Evolutionary conservation across 2,113 vertebrate species (phyloP), one percentile per base, ranked within the genome.

Genomic region (Pseudorhombus dupliciocellatus): DNA sequence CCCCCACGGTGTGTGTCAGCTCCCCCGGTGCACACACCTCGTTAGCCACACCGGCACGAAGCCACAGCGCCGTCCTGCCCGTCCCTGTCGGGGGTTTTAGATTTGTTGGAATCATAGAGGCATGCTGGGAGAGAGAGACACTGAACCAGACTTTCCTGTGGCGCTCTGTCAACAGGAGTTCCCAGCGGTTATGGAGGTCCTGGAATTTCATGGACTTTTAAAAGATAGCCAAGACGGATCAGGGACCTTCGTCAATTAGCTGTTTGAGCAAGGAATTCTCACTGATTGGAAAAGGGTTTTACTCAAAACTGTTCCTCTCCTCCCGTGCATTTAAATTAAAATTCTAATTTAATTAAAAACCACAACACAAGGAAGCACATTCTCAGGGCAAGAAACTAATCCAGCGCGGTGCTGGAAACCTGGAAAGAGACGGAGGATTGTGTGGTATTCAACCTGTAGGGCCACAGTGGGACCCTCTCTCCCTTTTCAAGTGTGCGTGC

Each of bases 21-120:
- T 79, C 76, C 74, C 70, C 37, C 24, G 21, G 42, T 61, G 66
- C 75, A 72, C 73, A 73, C 60, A 87, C 60, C 86, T 92, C 75
- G 84, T 92, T 93, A 92, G 84, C 83, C 65, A 60, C 70, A 69
- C 57, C 65, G 52, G 54, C 83, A 84, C 56, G 42, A 55, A 79
- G 71, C 77, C 60, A 73, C 74, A 22, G 66, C 50, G 20, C 40
- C 26, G 5, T 71, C 79, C 73, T 84, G 66, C 28, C 16, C 72
- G 69, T 82, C 55, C 56, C 87, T 80, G 79, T 75, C 21, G 37
- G 70, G 59, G 81, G 59, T 67, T 67, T 79, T 54, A 46, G 70
- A 55, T 59, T 74, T 82, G 80, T 83, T 77, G 70, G 66, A 83
- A 70, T 62, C 75, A 82, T 61, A 4, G 55, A 84, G 46, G 76